A percentile compares a stretch with the other conserved stretches of the same genome.
phyloP scores from a whole-genome alignment of 1,140 invertebrate genomes.

The Reticulitermes speratus region DNA sequence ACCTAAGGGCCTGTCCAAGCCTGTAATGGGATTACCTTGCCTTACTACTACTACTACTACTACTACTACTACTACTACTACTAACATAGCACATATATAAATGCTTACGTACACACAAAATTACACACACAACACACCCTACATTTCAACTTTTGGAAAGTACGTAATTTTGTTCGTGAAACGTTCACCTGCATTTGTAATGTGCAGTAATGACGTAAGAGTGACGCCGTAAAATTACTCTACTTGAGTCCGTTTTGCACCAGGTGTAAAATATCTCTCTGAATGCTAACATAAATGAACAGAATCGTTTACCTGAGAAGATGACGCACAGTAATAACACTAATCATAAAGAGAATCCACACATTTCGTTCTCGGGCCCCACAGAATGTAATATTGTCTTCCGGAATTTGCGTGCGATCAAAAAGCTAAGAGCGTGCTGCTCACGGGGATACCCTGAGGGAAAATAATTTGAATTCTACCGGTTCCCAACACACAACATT shows the following conservation, averaged over 20 bases:
- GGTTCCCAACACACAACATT: neutral
- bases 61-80: no score
- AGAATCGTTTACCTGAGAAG: neutral
- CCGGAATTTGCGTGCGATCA: neutral
- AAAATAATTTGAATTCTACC: slow-evolving; percentile 5
- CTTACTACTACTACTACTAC: no score
- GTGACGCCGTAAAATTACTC: no score
- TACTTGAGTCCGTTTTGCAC: neutral
- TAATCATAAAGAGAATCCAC: neutral
- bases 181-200: no score
- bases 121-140: no score
- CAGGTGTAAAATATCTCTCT: neutral
- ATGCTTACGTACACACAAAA: no score
- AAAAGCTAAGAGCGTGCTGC: neutral
- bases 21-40: no score
- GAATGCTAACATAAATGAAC: neutral
- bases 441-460: neutral
- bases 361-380: neutral
- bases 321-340: neutral
- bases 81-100: no score
- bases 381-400: neutral
- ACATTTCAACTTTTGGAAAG: no score
- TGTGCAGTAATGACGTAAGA: no score
- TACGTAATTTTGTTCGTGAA: no score
- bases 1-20: no score